These are phyloP conservation scores for Ramazzottius varieornatus DNA, from an alignment of 2,888 invertebrate species.

Conservation along the genomic window DNA sequence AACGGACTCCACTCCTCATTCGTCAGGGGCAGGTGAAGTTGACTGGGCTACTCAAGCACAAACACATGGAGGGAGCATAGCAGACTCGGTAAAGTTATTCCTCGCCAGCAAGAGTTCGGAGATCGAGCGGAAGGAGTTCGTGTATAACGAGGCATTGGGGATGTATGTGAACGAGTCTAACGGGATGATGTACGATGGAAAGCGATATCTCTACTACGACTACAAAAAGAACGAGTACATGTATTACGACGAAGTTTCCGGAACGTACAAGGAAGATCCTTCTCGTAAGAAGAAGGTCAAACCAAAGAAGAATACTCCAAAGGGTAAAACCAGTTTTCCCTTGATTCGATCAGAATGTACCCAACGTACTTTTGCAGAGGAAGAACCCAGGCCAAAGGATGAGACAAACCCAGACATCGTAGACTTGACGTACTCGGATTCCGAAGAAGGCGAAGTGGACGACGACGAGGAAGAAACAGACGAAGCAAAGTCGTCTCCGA, in stretches of 20 bases:
- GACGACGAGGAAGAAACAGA: not conserved
- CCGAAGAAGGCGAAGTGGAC: not conserved
- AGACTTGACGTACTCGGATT: not conserved
- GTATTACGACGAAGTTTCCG: not conserved
- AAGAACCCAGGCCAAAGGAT: no score
- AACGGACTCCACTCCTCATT: not conserved
- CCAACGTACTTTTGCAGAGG: no score
- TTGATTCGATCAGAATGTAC: no score
- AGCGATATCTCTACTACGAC: not conserved
- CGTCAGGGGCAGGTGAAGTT: not conserved
- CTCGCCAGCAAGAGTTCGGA: not conserved
- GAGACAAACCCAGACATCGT: no score
- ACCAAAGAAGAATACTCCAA: not conserved
- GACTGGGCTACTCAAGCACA: not conserved
- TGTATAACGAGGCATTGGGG: not conserved
- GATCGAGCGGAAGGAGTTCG: not conserved
- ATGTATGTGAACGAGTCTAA: not conserved
- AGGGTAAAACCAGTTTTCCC: no score
- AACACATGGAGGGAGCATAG: not conserved
- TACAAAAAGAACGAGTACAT: not conserved
- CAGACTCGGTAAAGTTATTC: not conserved
- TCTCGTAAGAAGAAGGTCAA: not conserved
- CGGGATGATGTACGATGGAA: constrained; percentile 3
- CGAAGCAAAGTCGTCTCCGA: not conserved
- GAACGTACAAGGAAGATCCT: not conserved